Percentiles rank a stretch among this genome's conserved stretches.
phyloP scores from a whole-genome alignment of 2,797 vertebrate genomes.

The Sus cebifrons region DNA sequence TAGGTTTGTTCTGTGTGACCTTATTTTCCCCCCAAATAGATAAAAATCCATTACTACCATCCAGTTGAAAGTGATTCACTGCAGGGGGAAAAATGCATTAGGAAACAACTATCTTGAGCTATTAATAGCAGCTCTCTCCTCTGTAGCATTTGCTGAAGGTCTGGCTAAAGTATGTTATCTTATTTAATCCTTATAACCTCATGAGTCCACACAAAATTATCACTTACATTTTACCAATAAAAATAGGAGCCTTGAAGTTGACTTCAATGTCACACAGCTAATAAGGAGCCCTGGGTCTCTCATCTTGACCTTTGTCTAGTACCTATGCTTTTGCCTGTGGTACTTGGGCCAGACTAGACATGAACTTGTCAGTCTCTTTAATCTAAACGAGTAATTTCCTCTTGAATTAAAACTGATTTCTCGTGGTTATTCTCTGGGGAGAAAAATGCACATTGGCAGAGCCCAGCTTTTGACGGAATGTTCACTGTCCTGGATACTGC shows the following conservation, averaged over 20 bases:
- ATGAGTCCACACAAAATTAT: slow-evolving; percentile 57
- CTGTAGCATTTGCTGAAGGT: not conserved
- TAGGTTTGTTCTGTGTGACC: not conserved
- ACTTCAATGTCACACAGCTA: not conserved
- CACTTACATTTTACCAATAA: slow-evolving; percentile 46
- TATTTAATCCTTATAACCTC: slow-evolving; percentile 16
- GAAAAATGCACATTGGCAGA: not conserved
- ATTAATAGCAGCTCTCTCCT: not conserved
- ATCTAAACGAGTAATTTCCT: not conserved
- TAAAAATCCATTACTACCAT: not conserved
- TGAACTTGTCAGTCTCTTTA: not conserved
- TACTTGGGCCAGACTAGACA: not conserved
- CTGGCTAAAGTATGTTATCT: not conserved
- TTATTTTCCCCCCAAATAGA: not conserved
- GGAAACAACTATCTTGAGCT: not conserved
- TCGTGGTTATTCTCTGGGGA: not conserved
- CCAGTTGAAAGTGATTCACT: not conserved
- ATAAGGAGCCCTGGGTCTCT: not conserved
- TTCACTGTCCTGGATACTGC: not conserved
- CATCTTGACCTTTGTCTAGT: not conserved
- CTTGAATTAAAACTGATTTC: not conserved
- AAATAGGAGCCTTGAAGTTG: not conserved
- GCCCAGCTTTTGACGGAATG: not conserved
- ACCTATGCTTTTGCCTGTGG: not conserved
- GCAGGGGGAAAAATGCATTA: not conserved